Evolutionary conservation across 2,797 vertebrate species (phyloP), one percentile per base, ranked within the genome.

Genomic region (Chromis chromis): DNA sequence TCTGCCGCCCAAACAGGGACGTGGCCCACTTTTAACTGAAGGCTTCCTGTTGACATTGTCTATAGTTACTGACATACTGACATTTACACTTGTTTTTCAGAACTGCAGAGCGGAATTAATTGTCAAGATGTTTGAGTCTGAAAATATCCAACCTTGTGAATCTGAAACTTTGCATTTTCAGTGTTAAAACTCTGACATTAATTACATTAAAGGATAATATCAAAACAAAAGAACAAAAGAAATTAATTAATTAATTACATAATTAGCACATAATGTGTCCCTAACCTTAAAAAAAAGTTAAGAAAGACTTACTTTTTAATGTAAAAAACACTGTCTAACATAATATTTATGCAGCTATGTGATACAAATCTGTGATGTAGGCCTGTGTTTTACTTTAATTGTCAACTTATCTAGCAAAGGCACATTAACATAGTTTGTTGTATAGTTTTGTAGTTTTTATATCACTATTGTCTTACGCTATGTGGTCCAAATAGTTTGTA

Each of bases 11-110:
- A 77, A 65, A 76, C 61, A 49, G 31, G 50, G 17, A 48, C 39
- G 67, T 31, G 64, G 42, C 78, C 71, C 60, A 59, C 24, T 74
- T 71, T 81, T 58, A 62, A 44, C 17, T 4, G 19, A 65, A 71
- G 24, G 42, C 28, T 52, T 70, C 42, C 48, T 74, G 61, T 66
- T 85, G 27, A 77, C 31, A 12, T 31, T 3, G 8, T 54, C 65
- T 80, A 24, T 39, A 24, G 24, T 74, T 79, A 69, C 56, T 70
- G 79, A 74, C 54, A 76, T 79, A 69, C 56, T 70, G 79, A 76
- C 54, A 76, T 80, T 74, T 70, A 70, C 4, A 40, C 22, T 70
- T 67, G 24, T 28, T 69, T 66, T 65, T 0, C 8, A 70, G 42
- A 60, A 53, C 6, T 33, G 8, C 28, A 68, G n/a, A 57, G 21